Evolutionary conservation across 2,888 invertebrate species (phyloP).

Genomic region (Cerceris rybyensis): DNA sequence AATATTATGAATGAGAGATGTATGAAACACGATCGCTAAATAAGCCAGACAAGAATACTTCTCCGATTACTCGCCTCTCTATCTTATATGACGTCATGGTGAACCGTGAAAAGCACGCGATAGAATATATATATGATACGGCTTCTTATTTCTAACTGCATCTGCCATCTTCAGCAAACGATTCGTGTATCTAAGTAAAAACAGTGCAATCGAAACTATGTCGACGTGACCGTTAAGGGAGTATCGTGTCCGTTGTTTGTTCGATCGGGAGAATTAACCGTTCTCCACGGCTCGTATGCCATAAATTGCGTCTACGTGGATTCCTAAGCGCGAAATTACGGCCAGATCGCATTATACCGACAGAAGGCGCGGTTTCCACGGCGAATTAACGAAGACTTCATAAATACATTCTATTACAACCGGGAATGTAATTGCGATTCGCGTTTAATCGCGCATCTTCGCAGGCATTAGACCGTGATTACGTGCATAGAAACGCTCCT

Average conservation of each 20-base stretch:
- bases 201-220: constrained; percentile 31
- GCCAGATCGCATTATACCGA: constrained; percentile 33
- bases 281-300: neutral
- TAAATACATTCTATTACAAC: constrained; percentile 41
- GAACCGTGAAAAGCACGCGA: constrained; percentile 55
- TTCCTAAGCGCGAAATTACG: constrained; percentile 46
- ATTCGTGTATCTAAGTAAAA: constrained; percentile 21
- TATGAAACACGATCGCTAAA: constrained; percentile 63
- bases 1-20: constrained; percentile 62
- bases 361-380: neutral
- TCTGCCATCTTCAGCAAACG: constrained; percentile 36
- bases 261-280: constrained; percentile 12
- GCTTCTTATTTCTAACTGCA: constrained; percentile 60
- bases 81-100: constrained; percentile 56
- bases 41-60: constrained; percentile 50
- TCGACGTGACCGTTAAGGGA: constrained; percentile 7
- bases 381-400: constrained; percentile 36
- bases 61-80: constrained; percentile 54
- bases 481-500: neutral
- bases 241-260: constrained; percentile 3
- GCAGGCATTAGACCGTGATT: neutral
- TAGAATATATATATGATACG: constrained; percentile 38
- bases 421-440: constrained; percentile 45
- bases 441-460: constrained; percentile 27
- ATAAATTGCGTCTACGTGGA: constrained; percentile 46